phyloP scores from a whole-genome alignment of 2,797 vertebrate species.

The Mus caroli region DNA sequence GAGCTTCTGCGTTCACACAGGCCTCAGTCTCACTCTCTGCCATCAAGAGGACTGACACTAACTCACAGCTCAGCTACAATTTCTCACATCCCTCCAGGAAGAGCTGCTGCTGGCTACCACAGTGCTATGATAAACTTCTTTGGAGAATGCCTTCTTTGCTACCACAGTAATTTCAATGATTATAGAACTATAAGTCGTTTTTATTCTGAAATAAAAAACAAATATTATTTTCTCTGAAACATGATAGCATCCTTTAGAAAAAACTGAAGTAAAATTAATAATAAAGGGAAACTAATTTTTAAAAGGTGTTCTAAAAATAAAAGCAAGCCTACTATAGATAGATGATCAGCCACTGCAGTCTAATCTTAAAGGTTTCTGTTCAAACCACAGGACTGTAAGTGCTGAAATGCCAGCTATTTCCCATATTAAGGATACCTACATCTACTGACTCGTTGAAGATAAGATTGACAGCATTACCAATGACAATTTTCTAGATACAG shows the following conservation, averaged over 20 bases:
- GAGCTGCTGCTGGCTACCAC: neutral
- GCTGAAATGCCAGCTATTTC: neutral
- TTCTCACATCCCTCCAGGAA: neutral
- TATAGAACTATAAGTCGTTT: conserved; percentile 33
- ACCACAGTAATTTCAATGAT: conserved; percentile 37
- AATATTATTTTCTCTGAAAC: conserved; percentile 29
- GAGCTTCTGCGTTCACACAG: neutral
- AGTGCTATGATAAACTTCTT: neutral
- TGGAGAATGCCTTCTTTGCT: conserved; percentile 32
- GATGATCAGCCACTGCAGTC: neutral
- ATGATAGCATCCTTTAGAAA: neutral
- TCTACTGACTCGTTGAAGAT: neutral
- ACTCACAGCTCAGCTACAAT: conserved; percentile 4
- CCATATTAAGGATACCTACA: neutral
- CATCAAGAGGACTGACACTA: neutral
- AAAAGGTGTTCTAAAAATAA: conserved; percentile 18
- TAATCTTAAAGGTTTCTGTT: neutral
- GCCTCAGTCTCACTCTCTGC: neutral
- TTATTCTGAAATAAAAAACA: neutral
- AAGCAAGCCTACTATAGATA: neutral
- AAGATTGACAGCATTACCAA: neutral
- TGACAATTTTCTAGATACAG: neutral
- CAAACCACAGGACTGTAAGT: neutral
- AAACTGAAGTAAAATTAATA: neutral
- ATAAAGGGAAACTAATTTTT: conserved; percentile 12